phyloP scores from a whole-genome alignment of 1,140 invertebrate genomes.

The Drosophila busckii region DNA sequence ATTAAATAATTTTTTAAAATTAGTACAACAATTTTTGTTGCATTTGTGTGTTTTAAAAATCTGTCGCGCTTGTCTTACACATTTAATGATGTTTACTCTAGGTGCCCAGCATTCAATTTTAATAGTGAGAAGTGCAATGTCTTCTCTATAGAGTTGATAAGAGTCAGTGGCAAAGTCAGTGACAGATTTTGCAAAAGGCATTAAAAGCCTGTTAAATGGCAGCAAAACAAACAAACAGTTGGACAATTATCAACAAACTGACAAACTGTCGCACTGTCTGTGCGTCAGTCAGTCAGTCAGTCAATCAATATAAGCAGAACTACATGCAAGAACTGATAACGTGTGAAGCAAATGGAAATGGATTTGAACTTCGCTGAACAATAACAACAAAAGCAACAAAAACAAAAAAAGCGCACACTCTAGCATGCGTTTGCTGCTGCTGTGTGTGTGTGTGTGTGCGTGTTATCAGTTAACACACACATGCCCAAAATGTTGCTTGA shows the following conservation, averaged over 20 bases:
- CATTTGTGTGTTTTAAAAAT: too few relatives aligned
- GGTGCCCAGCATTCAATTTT: constrained; percentile 1
- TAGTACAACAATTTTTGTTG: too few relatives aligned
- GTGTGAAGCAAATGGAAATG: constrained; percentile 48
- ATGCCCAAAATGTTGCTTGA: constrained; percentile 9
- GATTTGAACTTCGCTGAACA: constrained; percentile 70
- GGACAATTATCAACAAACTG: constrained; percentile 53
- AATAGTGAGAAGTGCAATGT: constrained; percentile 28
- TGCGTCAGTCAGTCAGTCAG: constrained; percentile 12
- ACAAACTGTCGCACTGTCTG: constrained; percentile 27
- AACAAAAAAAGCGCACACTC: constrained; percentile 9
- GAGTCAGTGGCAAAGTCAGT: constrained; percentile 13
- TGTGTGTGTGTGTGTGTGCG: constrained; percentile 3
- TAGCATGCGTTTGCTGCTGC: not conserved
- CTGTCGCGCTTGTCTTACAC: too few relatives aligned
- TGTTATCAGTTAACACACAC: constrained; percentile 24
- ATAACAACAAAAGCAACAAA: not conserved
- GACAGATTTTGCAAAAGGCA: constrained; percentile 17
- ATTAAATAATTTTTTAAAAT: too few relatives aligned
- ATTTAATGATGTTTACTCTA: not conserved
- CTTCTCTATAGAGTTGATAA: constrained; percentile 22
- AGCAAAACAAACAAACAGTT: constrained; percentile 29
- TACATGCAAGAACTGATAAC: constrained; percentile 68
- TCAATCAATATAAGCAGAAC: constrained; percentile 37
- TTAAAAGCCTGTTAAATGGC: constrained; percentile 36